A percentile compares a stretch with the other conserved stretches of the same genome.
These are phyloP conservation scores for Mamestra configurata DNA, from an alignment of 1,140 invertebrate species.

Conservation along the genomic window DNA sequence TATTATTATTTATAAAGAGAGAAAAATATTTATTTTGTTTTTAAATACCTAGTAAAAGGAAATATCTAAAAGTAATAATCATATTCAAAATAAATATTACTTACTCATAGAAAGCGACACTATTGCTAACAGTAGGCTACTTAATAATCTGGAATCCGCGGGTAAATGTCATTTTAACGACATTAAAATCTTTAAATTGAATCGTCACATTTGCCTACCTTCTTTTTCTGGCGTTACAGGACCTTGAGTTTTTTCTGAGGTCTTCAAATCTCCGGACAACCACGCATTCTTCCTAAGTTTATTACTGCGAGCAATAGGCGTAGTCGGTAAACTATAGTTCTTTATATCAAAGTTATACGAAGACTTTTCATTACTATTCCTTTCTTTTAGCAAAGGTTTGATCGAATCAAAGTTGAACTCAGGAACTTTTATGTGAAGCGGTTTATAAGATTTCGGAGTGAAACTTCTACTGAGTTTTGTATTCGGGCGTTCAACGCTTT, in stretches of 20 bases:
- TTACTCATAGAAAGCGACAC: too few species aligned
- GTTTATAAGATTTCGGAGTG: slow-evolving; percentile 85
- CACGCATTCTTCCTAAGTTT: slow-evolving; percentile 86
- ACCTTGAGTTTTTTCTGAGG: slow-evolving; percentile 54
- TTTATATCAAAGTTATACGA: slow-evolving; percentile 86
- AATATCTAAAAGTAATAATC: too few species aligned
- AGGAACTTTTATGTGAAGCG: slow-evolving; percentile 84
- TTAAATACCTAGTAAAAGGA: too few species aligned
- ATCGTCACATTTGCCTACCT: slow-evolving; percentile 26
- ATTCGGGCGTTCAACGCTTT: slow-evolving; percentile 65
- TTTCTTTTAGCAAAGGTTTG: slow-evolving; percentile 74
- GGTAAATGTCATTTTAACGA: too few species aligned
- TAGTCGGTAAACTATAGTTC: slow-evolving; percentile 83
- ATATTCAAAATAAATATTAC: too few species aligned
- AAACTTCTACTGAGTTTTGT: slow-evolving; percentile 82
- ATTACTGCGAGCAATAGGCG: slow-evolving; percentile 85
- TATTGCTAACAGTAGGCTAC: too few species aligned
- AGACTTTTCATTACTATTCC: slow-evolving; percentile 64
- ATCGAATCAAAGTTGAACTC: slow-evolving; percentile 82
- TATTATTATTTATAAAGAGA: too few species aligned
- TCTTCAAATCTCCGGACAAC: slow-evolving; percentile 80
- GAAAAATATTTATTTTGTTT: too few species aligned
- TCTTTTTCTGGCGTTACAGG: slow-evolving; percentile 44
- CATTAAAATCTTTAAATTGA: too few species aligned
- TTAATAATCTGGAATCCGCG: too few species aligned